Conservation (phyloP, 2,888 invertebrate species). For the Apamea monoglypha region DNA sequence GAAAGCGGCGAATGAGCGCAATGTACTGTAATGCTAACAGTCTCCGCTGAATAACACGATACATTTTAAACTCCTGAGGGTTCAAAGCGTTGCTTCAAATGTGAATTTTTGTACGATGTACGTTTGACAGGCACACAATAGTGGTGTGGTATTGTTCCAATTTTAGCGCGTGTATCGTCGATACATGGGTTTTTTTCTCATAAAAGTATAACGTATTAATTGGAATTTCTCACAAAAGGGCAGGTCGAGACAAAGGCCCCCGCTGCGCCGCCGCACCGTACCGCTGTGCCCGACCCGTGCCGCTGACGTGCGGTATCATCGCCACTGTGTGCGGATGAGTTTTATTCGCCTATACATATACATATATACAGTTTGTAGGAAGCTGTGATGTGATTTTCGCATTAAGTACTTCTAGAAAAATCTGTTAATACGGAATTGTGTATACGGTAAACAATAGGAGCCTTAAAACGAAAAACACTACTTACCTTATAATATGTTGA, state of each 20-base stretch:
- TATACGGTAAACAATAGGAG: not conserved
- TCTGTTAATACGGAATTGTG: not conserved
- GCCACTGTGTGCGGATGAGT: slow-evolving; percentile 67
- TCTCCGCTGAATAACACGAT: slow-evolving; percentile 60
- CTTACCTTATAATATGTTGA: slow-evolving; percentile 11
- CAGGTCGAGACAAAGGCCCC: slow-evolving; percentile 74
- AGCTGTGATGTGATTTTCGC: slow-evolving; percentile 28
- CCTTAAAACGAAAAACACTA: too few species aligned
- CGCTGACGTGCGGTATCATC: slow-evolving; percentile 74
- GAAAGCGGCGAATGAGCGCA: slow-evolving; percentile 81
- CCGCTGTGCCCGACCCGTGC: slow-evolving; percentile 66
- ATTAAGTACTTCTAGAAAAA: not conserved
- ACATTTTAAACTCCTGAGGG: slow-evolving; percentile 52
- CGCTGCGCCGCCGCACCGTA: slow-evolving; percentile 56
- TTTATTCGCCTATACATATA: slow-evolving; percentile 67
- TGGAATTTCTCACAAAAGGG: slow-evolving; percentile 82
- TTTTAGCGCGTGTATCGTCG: slow-evolving; percentile 72
- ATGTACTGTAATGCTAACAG: slow-evolving; percentile 79
- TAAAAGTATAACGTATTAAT: slow-evolving; percentile 80
- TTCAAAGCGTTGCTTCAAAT: slow-evolving; percentile 34
- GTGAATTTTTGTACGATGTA: slow-evolving; percentile 38
- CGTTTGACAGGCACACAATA: slow-evolving; percentile 68
- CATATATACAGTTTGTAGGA: slow-evolving; percentile 57
- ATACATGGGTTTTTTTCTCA: slow-evolving; percentile 67
- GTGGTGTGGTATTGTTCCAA: slow-evolving; percentile 73